Percentiles rank a stretch among this genome's conserved stretches.
phyloP scores from a whole-genome alignment of 2,888 invertebrate genomes.

The Zygaena filipendulae region DNA sequence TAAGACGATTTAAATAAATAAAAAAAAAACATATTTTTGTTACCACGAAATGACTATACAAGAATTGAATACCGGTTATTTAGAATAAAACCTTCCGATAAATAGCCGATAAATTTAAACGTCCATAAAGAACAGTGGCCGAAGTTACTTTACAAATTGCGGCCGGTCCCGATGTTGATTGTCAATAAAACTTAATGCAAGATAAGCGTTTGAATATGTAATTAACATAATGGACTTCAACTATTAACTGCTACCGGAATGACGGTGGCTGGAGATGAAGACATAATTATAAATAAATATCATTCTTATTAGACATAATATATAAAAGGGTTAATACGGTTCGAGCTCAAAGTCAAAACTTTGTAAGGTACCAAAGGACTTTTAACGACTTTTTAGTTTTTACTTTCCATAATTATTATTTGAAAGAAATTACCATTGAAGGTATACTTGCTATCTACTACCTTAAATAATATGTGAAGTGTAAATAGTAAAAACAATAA shows the following conservation, averaged over 20 bases:
- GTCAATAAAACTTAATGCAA: constrained; percentile 58
- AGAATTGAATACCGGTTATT: constrained; percentile 19
- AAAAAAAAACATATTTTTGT: too few species aligned
- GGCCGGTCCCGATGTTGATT: constrained; percentile 39
- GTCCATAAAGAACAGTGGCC: constrained; percentile 24
- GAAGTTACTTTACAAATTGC: constrained; percentile 59
- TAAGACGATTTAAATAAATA: too few species aligned
- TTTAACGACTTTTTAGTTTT: too few species aligned
- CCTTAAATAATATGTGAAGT: too few species aligned
- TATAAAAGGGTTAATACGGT: not conserved
- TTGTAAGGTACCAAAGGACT: too few species aligned
- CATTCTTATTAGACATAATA: too few species aligned
- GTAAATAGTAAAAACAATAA: too few species aligned
- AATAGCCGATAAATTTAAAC: constrained; percentile 43
- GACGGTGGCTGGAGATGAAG: constrained; percentile 56
- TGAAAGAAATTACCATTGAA: too few species aligned
- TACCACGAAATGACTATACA: too few species aligned
- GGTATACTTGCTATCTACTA: too few species aligned
- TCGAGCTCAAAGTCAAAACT: constrained; percentile 16
- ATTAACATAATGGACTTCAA: constrained; percentile 62
- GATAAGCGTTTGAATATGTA: constrained; percentile 56
- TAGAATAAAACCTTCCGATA: constrained; percentile 23
- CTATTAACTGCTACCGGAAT: constrained; percentile 67
- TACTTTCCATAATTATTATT: too few species aligned
- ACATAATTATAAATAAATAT: constrained; percentile 65